Base-by-base conservation (phyloP, 2,888 invertebrate species). In the Mimachlamys varia region DNA sequence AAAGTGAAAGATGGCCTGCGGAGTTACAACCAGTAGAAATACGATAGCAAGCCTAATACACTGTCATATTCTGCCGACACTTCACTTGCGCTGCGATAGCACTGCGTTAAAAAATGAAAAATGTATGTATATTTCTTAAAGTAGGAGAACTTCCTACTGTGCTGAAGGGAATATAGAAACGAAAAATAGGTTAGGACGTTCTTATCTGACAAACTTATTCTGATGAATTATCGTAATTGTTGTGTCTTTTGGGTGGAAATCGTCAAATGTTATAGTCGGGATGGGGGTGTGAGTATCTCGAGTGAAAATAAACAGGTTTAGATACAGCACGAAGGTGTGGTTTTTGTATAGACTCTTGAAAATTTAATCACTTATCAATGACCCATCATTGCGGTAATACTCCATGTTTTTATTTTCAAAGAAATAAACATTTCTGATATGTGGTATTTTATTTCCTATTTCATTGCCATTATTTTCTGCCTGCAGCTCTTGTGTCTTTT, bases 51-150 rank as follows among this genome's bases (percentile, higher is more conserved):
- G 76, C 33, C 76, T 76, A 76, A 76, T 76, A 76, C 76, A 76
- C 76, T 76, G 76, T 76, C 76, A 76, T 76, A 76, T 76, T 76
- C 76, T 22, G 1, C 76, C 76, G 76, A 76, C 76, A 76, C 76
- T 76, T 76, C 76, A 76, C 76, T 76, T 76, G 76, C 76, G 76
- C 76, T 76, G 76, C 76, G 76, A 76, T 76, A 76, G 76, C 76
- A 33, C 12, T 76, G 76, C 76, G 27, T 76, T 76, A 76, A 76
- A 76, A 76, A 76, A 76, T 76, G 76, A 76, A 76, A 76, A 76
- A 76, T 76, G 76, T 76, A 76, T 76, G 76, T 76, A 76, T 76
- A 76, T 76, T 76, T 76, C 76, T 76, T 76, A 76, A 76, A 76
- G 76, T 76, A 33, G 76, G 76, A 76, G 76, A 12, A 76, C 27